These are phyloP conservation scores for Alentia gelatinosa DNA, from an alignment of 2,888 invertebrate genomes.

Conservation along the genomic window DNA sequence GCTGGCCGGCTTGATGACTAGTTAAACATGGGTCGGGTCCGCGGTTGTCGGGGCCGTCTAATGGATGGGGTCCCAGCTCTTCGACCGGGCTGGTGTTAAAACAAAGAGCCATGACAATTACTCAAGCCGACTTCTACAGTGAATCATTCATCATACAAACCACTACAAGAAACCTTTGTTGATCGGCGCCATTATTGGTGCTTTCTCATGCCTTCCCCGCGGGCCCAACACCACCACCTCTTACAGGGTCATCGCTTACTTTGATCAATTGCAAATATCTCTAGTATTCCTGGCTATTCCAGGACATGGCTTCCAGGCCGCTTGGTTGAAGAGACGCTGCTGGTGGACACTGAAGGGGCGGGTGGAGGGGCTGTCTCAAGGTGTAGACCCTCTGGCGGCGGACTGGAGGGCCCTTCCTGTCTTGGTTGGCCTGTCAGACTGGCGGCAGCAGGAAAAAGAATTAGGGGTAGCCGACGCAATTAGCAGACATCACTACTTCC, in stretches of 20 bases:
- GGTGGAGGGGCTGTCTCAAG: slow-evolving; percentile 14
- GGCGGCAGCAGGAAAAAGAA: slow-evolving; percentile 42
- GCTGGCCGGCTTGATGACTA: background rate
- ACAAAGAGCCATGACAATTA: slow-evolving; percentile 42
- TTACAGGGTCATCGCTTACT: background rate
- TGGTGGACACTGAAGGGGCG: background rate
- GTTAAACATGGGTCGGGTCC: slow-evolving; percentile 8
- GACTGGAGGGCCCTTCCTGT: slow-evolving; percentile 13
- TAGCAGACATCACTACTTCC: slow-evolving; percentile 45
- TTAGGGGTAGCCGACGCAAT: slow-evolving; percentile 2
- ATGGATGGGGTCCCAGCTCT: background rate
- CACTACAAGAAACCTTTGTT: background rate
- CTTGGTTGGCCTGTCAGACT: slow-evolving; percentile 26
- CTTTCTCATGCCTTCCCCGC: background rate
- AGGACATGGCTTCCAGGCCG: background rate
- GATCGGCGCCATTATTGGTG: background rate
- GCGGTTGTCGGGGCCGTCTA: background rate
- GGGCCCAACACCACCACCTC: too few species aligned
- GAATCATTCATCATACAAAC: slow-evolving; percentile 47
- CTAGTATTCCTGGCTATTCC: background rate
- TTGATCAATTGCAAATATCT: background rate
- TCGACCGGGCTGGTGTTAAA: slow-evolving; percentile 16
- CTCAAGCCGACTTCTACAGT: slow-evolving; percentile 34
- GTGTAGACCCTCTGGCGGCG: background rate
- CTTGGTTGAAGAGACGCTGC: background rate